Evolutionary conservation across 2,888 invertebrate genomes (phyloP).

Genomic region (Tachina grossa): DNA sequence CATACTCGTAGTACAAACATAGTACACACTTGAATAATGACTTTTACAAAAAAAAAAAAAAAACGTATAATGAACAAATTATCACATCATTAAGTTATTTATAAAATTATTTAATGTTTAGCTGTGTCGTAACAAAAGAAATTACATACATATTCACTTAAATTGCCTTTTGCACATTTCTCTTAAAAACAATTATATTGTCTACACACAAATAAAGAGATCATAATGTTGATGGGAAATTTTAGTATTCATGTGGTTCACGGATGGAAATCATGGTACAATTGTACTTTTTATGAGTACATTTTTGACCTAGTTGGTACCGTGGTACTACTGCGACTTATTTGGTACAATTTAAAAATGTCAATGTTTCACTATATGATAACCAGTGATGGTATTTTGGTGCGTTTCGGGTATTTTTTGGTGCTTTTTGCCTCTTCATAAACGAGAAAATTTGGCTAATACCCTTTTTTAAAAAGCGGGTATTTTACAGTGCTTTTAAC

Average conservation of each 20-base stretch:
- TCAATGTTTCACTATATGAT: too few relatives aligned
- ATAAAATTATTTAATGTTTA: constrained; percentile 49
- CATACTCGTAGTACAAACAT: constrained; percentile 9
- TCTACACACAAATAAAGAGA: constrained; percentile 6
- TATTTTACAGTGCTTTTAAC: too few relatives aligned
- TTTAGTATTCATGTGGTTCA: not conserved
- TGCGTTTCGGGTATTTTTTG: too few relatives aligned
- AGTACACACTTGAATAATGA: constrained; percentile 39
- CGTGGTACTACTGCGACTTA: too few relatives aligned
- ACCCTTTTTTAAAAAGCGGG: too few relatives aligned
- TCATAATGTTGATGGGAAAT: constrained; percentile 12
- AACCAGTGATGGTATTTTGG: too few relatives aligned
- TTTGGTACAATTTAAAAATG: too few relatives aligned
- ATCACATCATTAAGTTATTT: constrained; percentile 68
- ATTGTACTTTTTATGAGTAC: too few relatives aligned
- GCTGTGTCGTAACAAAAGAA: constrained; percentile 41
- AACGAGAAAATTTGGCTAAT: too few relatives aligned
- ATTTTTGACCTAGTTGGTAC: too few relatives aligned
- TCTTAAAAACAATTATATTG: not conserved
- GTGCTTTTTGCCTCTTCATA: too few relatives aligned
- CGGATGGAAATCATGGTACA: too few relatives aligned
- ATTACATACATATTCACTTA: constrained; percentile 11
- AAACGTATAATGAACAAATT: constrained; percentile 54
- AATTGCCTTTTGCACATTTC: not conserved
- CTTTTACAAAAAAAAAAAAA: constrained; percentile 30